Base-by-base conservation (phyloP, 2,888 invertebrate species). In the Eucera pruinosa region DNA sequence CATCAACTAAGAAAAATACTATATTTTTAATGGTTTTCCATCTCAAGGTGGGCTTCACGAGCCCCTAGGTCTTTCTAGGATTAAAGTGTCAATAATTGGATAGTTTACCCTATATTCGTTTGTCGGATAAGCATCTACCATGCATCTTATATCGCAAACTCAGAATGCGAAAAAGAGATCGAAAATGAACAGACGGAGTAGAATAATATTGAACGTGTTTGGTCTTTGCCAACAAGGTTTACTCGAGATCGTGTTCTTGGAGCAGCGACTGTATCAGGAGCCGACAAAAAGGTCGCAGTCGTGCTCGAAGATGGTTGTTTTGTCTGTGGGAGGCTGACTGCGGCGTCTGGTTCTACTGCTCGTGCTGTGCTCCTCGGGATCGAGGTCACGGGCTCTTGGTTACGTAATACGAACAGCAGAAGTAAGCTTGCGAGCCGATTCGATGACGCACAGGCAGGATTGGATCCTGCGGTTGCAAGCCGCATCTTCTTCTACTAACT, bases 311-410 rank as follows among this genome's bases (percentile, higher is more conserved):
- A 81, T 78, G 78, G 83, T 81, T 83, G 85, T 85, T 87, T 87
- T 81, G 80, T 83, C 82, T 77, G 82, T 76, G 72, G 80, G 79
- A 81, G 78, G 81, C 79, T 78, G 84, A 76, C 81, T 79, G 81
- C 78, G 72, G 48, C 82, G 77, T 86, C 86, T 86, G 83, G 85
- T 79, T 78, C 79, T 76, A 73, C 71, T 75, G 70, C 30, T 68
- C 23, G 69, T 57, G 57, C 41, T 62, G 75, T 72, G 80, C 78
- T 70, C 82, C 81, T 82, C 65, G 82, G 82, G 86, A 89, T 89
- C 88, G 89, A 88, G 89, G 89, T 89, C 89, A 89, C 88, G 88
- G 78, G 47, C 80, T 78, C 78, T 84, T 76, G 70, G 81, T 89
- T 89, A 88, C 83, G 88, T 86, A 88, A 89, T 74, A 71, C 77